Base-by-base conservation (phyloP, 2,797 vertebrate species). In the Percopsis omiscomaycus region DNA sequence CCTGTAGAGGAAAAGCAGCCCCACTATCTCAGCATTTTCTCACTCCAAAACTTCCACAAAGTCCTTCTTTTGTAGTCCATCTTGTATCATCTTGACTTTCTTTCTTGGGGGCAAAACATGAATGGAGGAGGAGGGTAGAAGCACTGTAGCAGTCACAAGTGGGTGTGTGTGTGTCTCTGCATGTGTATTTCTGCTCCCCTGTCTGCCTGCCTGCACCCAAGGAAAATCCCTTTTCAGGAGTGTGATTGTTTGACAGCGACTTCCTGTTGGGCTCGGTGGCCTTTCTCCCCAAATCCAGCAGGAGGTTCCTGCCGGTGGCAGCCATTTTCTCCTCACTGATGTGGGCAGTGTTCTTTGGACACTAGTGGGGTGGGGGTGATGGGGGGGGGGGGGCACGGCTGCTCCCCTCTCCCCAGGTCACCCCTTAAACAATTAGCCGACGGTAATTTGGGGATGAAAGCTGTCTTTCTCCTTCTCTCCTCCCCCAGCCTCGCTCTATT, bases 401-500 rank as follows among this genome's bases (percentile, higher is more conserved):
- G 65, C 86, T 81, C 83, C 85, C 75, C 79, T 84, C 88, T 88
- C 88, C 80, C 66, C 86, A 86, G 86, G 89, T 86, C 86, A 69
- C 83, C 83, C 73, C 84, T 88, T 91, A 89, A 79, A 92, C 91
- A 91, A 92, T 92, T 90, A 91, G 89, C 78, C 83, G 80, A 80
- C 85, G 76, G 87, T 93, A 88, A 89, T 90, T 88, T 86, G 84
- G 77, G 82, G 82, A 79, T 82, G 75, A 91, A 91, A 91, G 85
- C 76, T 27, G 54, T 51, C 54, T 54, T 32, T 37, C 55, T 56
- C 1, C 30, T 69, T 57, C 54, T 62, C 59, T 44, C 6, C 48
- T 11, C 16, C 61, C 14, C 32, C 28, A 50, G 5, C 10, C 42
- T 29, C 50, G 0, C 22, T 12, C 55, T 59, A 30, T 47, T 55